Percentiles rank a stretch among this genome's conserved stretches.
Evolutionary conservation across 2,888 invertebrate genomes (phyloP).

Genomic region (Trachelus stipa): DNA sequence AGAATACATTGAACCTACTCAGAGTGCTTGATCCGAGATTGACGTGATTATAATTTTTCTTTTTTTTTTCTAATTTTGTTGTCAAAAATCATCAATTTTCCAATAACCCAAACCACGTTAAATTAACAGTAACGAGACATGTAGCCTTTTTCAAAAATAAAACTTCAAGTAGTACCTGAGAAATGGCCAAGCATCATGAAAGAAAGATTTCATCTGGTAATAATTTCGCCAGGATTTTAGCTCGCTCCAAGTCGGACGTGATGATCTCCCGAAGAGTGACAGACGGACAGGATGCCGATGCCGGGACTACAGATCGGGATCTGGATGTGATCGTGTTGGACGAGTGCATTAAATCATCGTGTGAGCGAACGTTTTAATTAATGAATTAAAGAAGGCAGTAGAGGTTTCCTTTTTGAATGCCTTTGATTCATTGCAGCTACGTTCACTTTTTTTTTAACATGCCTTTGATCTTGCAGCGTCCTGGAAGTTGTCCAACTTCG

Average conservation of each 20-base stretch:
- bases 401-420: not conserved
- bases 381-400: not conserved
- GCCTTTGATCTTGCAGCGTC: not conserved
- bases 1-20: not conserved
- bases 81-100: not conserved
- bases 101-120: not conserved
- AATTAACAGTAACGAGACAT: not conserved
- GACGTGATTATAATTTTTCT: not conserved
- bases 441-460: not conserved
- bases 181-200: not conserved
- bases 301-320: not conserved
- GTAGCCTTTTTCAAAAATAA: not conserved
- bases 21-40: not conserved
- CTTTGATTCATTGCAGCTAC: not conserved
- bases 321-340: not conserved
- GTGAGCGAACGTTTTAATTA: not conserved
- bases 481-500: not conserved
- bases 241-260: not conserved
- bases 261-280: not conserved
- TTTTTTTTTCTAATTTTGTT: not conserved
- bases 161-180: not conserved
- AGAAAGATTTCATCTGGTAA: not conserved
- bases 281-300: not conserved
- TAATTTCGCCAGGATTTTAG: not conserved
- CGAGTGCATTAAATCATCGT: not conserved